Evolutionary conservation across 2,797 vertebrate species (phyloP), one percentile per base, ranked within the genome.

Genomic region (Sebastes alutus): DNA sequence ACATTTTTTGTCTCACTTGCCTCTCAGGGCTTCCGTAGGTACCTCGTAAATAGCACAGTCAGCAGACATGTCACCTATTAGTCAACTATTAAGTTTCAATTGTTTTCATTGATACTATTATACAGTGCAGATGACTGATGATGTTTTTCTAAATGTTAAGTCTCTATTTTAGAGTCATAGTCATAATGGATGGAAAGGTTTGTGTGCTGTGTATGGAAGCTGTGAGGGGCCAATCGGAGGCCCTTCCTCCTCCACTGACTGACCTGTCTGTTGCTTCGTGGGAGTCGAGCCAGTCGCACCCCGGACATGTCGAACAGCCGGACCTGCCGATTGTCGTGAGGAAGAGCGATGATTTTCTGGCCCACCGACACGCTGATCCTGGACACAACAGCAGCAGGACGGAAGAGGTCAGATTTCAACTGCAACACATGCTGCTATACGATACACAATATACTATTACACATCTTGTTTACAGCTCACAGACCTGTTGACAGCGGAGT

Each of bases 401-500:
- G 32, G 2, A 33, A 14, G 27, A 62, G 5, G 4, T 65, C 7
- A 60, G 38, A 58, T 25, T 30, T 23, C 9, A 23, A 25, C 30
- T 49, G 46, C 42, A 49, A 49, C 42, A 49, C 46, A 8, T 20
- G 46, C 46, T 49, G 46, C 22, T 42, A 42, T 42, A 42, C 14
- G 6, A 42, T 42, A 42, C 14, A 42, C 38, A 42, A 42, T 42
- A 42, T 42, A 42, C 38, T 38, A 14, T 10, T 10, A 7, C 11
- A 42, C 52, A 16, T 29, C 10, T 20, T 25, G 35, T 60, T 23
- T 20, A 4, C 65, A 22, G 60, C 23, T 46, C 54, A 30, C 86
- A 3, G 7, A 99, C 98, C 98, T 98, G 95, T 99, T 99, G 80
- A 99, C 97, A 7, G 98, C 98, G 1, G 98, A 99, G 91, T 99